Conservation (phyloP, 2,888 invertebrate species). For the Lepas anatifera region DNA sequence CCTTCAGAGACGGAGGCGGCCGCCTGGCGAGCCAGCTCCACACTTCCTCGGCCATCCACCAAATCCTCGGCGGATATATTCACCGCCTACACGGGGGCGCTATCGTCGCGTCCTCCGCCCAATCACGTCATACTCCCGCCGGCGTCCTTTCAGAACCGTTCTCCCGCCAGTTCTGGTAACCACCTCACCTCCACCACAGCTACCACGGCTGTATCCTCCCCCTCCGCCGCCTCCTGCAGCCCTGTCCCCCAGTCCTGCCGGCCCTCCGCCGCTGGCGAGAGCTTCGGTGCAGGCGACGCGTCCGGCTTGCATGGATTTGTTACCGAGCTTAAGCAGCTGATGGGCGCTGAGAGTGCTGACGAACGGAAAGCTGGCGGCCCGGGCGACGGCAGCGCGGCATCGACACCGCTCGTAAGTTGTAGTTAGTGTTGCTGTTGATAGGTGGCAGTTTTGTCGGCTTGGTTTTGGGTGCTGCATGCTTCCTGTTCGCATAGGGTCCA, state of each 20-base stretch:
- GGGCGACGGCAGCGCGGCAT: background rate
- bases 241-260: background rate
- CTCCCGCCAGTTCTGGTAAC: background rate
- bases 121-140: slow-evolving; percentile 1
- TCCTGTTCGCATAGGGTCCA: too few relatives aligned
- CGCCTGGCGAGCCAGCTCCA: background rate
- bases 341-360: background rate
- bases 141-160: background rate
- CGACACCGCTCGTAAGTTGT: background rate
- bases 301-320: background rate
- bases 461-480: background rate
- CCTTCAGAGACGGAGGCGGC: background rate
- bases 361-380: background rate
- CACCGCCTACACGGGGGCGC: background rate
- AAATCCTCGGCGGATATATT: background rate
- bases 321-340: background rate
- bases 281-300: background rate
- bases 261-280: background rate
- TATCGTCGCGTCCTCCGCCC: background rate
- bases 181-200: background rate
- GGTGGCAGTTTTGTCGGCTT: background rate
- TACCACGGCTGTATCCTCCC: background rate
- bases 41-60: background rate
- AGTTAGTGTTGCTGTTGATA: background rate
- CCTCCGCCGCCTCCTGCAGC: background rate